Percentiles rank a stretch among this genome's conserved stretches.
These are phyloP conservation scores for Drosophila borborema DNA, from an alignment of 2,888 invertebrate genomes.

Conservation along the genomic window DNA sequence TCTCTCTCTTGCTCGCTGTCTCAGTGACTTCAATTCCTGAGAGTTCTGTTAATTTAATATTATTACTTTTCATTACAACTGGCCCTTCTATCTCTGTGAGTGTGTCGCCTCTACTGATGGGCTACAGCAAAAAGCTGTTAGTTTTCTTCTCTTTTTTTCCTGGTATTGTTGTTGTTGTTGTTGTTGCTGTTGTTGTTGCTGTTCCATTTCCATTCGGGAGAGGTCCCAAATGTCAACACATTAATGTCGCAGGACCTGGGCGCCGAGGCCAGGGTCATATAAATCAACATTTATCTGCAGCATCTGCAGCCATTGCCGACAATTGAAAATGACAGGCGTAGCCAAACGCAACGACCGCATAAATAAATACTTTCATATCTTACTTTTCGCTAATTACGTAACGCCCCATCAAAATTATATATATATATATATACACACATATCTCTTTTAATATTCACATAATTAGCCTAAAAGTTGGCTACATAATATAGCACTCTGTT, in stretches of 20 bases:
- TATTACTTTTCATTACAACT: conserved; percentile 82
- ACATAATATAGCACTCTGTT: conserved; percentile 6
- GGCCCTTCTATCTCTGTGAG: conserved; percentile 13
- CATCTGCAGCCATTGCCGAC: conserved; percentile 66
- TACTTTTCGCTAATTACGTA: conserved; percentile 40
- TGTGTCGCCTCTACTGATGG: conserved; percentile 28
- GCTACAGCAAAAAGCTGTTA: conserved; percentile 59
- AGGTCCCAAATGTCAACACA: conserved; percentile 72
- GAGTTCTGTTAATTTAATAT: conserved; percentile 82
- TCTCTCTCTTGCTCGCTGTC: conserved; percentile 13
- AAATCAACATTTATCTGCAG: conserved; percentile 75
- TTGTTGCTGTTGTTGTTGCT: conserved; percentile 12
- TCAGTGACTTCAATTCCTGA: conserved; percentile 61
- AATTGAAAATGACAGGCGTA: conserved; percentile 68
- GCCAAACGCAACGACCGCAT: conserved; percentile 32
- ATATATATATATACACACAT: conserved; percentile 8
- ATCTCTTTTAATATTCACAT: conserved; percentile 3
- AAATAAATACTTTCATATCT: conserved; percentile 47
- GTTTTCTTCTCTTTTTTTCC: conserved; percentile 35
- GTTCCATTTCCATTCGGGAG: conserved; percentile 23
- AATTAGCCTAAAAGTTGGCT: conserved; percentile 9
- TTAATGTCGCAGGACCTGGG: conserved; percentile 56
- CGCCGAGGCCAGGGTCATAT: conserved; percentile 44
- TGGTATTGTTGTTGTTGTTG: background rate
- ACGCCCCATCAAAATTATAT: conserved; percentile 1